Conservation (phyloP, 2,797 vertebrate genomes). For the Tolypeutes matacus region DNA sequence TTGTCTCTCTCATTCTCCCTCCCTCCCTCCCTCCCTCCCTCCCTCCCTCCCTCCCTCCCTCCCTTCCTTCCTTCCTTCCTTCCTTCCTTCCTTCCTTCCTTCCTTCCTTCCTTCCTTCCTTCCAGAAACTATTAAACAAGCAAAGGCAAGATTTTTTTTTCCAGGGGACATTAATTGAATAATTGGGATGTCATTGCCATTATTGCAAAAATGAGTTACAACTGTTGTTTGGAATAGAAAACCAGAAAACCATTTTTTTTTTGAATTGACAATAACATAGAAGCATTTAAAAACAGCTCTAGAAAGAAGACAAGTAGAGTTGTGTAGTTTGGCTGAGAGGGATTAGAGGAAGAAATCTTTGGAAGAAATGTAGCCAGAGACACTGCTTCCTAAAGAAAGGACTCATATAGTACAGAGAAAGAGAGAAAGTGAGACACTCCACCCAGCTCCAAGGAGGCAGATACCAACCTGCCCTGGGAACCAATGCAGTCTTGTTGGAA, state of each 20-base stretch:
- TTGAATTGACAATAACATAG: not conserved
- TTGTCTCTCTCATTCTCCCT: not conserved
- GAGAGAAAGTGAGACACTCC: not conserved
- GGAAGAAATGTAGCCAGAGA: constrained; percentile 11
- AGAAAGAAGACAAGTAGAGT: not conserved
- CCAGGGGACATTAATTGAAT: not conserved
- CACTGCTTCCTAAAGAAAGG: not conserved
- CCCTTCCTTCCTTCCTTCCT: too few relatives aligned
- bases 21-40: too few relatives aligned
- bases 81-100: not conserved
- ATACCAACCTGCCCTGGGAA: not conserved
- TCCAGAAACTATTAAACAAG: not conserved
- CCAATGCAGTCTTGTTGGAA: not conserved
- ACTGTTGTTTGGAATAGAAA: constrained; percentile 47
- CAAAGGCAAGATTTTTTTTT: not conserved
- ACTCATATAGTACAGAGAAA: not conserved
- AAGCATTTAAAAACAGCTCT: constrained; percentile 27
- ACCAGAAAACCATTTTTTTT: not conserved
- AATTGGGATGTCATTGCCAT: not conserved
- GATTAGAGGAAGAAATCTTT: not conserved
- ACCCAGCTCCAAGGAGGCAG: constrained; percentile 11
- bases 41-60: too few relatives aligned
- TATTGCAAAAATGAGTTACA: constrained; percentile 23
- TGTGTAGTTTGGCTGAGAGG: not conserved
- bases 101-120: not conserved